Base-by-base conservation (phyloP, 2,888 invertebrate species). In the Agonopterix heracliana region DNA sequence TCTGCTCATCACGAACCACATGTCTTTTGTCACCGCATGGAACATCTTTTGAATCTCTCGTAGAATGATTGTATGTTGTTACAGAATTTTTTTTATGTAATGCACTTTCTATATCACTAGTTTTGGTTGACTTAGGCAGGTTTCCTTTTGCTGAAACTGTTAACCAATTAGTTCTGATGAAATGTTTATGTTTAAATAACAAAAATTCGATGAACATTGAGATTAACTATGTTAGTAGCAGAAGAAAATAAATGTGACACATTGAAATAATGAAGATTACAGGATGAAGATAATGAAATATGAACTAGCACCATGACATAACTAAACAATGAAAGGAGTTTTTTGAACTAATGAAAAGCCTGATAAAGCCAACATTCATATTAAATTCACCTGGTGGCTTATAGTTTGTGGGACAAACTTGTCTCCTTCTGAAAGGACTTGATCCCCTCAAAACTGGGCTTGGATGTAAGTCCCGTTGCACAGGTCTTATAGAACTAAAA, bases 51-150 rank as follows among this genome's bases (percentile, higher is more conserved):
- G 63, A 63, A 49, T 82, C 77, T 56, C 77, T 72, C 11, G 86
- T 83, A 9, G 70, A 66, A 56, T 87, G 86, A 50, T 85, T 80
- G 57, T 86, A 86, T 53, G 81, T 69, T 9, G 74, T 73, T 2
- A 86, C 70, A n/a, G 77, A 74, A 48, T 60, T 73, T 59, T 75
- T 73, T 54, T 68, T 74, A 3, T 53, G 55, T 8, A 66, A 48
- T 3, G 49, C 46, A 51, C 54, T 64, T n/a, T 64, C 64, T 9
- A 52, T 46, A 34, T 54, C 52, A 52, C 48, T 66, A n/a, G 60
- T 50, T 48, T 62, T 67, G 9, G 57, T 38, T 9, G 38, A 26
- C 26, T 26, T 38, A 10, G 38, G 9, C 4, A 10, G 38, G 10
- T 38, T 38, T 26, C 26, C 26, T 26, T 26, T 26, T 26, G 26